These are phyloP conservation scores for Falco naumanni DNA, from an alignment of 2,797 vertebrate species.

Conservation along the genomic window DNA sequence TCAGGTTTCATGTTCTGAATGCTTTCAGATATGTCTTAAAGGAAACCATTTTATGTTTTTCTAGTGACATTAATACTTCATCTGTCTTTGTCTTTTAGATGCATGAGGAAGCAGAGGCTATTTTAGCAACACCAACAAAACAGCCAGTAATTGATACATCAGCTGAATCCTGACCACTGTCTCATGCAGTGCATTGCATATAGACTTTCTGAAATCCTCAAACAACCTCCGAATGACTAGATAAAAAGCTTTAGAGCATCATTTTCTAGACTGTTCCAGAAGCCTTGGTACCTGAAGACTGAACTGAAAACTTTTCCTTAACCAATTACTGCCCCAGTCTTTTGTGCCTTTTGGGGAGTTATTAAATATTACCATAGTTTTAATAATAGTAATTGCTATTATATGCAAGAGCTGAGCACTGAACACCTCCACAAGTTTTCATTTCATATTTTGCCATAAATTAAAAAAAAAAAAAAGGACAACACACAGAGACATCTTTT, in stretches of 20 bases:
- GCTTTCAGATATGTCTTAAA: neutral
- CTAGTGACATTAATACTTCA: neutral
- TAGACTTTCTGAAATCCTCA: conserved; percentile 55
- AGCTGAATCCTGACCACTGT: conserved; percentile 86
- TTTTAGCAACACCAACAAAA: conserved; percentile 87
- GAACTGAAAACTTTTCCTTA: conserved; percentile 67
- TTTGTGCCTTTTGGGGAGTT: conserved; percentile 51
- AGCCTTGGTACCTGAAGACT: conserved; percentile 71
- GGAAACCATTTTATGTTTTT: neutral
- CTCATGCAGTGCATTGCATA: neutral
- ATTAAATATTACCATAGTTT: conserved; percentile 67
- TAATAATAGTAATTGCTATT: conserved; percentile 77
- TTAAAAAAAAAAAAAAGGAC: conserved; percentile 23
- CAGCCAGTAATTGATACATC: conserved; percentile 79
- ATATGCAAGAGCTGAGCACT: conserved; percentile 81
- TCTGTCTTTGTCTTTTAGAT: conserved; percentile 79
- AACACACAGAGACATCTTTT: conserved; percentile 50
- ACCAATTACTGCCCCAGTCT: conserved; percentile 55
- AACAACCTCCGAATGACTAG: conserved; percentile 54
- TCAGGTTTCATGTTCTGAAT: neutral
- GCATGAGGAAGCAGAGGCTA: conserved; percentile 96
- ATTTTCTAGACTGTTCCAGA: conserved; percentile 49
- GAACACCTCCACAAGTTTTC: conserved; percentile 76
- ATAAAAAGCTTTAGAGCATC: conserved; percentile 61
- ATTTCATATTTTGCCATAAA: conserved; percentile 68